Evolutionary conservation across 2,888 invertebrate genomes (phyloP).

Genomic region (Operophtera brumata): DNA sequence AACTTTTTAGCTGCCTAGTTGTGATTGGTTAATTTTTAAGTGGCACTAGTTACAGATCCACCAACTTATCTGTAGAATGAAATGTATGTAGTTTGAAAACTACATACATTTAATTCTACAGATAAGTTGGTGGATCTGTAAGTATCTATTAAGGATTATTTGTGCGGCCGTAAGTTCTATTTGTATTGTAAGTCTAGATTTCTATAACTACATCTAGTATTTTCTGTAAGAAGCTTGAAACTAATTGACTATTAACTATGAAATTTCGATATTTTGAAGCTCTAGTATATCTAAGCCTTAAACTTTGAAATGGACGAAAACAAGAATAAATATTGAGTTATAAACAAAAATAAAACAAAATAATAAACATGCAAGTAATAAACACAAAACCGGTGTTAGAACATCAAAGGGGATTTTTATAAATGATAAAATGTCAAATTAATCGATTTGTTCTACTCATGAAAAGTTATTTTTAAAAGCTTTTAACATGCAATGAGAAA

Average conservation of each 20-base stretch:
- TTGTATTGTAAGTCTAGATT: not conserved
- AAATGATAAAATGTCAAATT: not conserved
- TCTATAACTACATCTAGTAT: not conserved
- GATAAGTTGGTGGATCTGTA: too few species aligned
- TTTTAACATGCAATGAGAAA: constrained; percentile 4
- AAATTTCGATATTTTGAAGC: not conserved
- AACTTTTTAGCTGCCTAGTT: too few species aligned
- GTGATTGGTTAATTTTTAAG: too few species aligned
- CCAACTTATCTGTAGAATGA: too few species aligned
- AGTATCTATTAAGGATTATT: too few species aligned
- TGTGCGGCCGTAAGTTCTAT: too few species aligned
- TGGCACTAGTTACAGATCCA: too few species aligned
- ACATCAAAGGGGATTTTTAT: constrained; percentile 19
- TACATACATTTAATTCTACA: too few species aligned
- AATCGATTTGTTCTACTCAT: not conserved
- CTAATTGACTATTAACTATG: not conserved
- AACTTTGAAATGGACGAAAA: not conserved
- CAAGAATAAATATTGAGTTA: not conserved
- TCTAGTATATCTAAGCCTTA: not conserved
- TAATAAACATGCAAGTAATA: constrained; percentile 30
- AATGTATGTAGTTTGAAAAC: too few species aligned
- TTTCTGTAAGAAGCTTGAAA: not conserved
- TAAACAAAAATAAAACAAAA: constrained; percentile 6
- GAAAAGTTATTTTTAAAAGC: not conserved
- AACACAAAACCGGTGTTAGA: constrained; percentile 26